These are phyloP conservation scores for Himalopsyche tibetana DNA, from an alignment of 2,888 invertebrate species.

Conservation along the genomic window DNA sequence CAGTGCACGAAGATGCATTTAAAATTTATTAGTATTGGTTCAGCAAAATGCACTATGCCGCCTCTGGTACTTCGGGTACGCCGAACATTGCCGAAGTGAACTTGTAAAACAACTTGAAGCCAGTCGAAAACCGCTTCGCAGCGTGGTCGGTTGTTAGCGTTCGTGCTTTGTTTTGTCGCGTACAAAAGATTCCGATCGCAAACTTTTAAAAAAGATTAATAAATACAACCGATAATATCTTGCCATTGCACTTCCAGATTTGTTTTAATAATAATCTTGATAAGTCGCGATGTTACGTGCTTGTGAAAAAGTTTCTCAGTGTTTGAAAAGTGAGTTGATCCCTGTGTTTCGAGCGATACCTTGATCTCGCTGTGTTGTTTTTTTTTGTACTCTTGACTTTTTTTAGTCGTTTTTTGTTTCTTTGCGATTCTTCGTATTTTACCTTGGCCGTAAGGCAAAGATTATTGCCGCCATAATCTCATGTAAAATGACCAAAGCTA, in stretches of 20 bases:
- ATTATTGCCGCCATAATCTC: constrained; percentile 16
- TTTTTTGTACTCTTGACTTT: constrained; percentile 40
- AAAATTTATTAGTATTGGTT: constrained; percentile 34
- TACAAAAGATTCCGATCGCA: constrained; percentile 1
- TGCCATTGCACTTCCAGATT: neutral
- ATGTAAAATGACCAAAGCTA: too few species aligned
- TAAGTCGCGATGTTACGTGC: constrained; percentile 14
- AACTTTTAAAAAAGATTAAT: neutral
- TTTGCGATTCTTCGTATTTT: constrained; percentile 41
- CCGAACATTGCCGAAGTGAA: constrained; percentile 49
- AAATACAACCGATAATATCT: neutral
- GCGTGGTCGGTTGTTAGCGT: neutral
- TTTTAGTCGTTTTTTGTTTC: constrained; percentile 47
- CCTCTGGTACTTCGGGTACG: constrained; percentile 28
- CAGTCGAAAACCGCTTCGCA: constrained; percentile 47
- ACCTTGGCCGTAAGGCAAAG: constrained; percentile 9
- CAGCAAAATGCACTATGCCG: constrained; percentile 28
- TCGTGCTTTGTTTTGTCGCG: neutral
- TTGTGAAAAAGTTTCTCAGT: neutral
- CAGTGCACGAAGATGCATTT: constrained; percentile 15
- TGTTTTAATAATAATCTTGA: neutral
- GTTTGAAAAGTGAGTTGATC: constrained; percentile 22
- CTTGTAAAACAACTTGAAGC: constrained; percentile 45
- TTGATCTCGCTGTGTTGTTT: constrained; percentile 37
- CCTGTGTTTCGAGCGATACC: constrained; percentile 49